These are phyloP conservation scores for Drosophila affinis DNA, from an alignment of 2,888 invertebrate species.

Conservation along the genomic window DNA sequence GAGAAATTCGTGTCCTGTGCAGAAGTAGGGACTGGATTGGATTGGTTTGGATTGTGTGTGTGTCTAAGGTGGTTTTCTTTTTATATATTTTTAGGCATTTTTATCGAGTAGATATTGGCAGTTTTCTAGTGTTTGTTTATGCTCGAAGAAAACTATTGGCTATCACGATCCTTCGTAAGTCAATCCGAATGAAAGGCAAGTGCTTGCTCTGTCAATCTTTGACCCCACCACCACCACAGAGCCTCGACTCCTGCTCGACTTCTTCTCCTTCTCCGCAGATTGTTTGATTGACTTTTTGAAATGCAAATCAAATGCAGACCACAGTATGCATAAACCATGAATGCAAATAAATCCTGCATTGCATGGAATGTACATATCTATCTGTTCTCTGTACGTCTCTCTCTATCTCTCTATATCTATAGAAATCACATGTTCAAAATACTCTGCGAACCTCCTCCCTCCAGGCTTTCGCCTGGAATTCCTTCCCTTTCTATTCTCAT, in stretches of 20 bases:
- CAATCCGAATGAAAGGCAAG: slow-evolving; percentile 22
- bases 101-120: slow-evolving; percentile 27
- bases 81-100: slow-evolving; percentile 11
- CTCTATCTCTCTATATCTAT: not conserved
- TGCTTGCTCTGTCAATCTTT: slow-evolving; percentile 20
- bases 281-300: slow-evolving; percentile 40
- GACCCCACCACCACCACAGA: not conserved
- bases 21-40: not conserved
- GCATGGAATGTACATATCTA: slow-evolving; percentile 23
- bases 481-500: slow-evolving; percentile 12
- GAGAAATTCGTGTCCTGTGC: slow-evolving; percentile 1
- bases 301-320: slow-evolving; percentile 43
- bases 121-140: slow-evolving; percentile 31
- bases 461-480: slow-evolving; percentile 3
- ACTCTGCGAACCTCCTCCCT: slow-evolving; percentile 9
- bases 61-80: slow-evolving; percentile 33
- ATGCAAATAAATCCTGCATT: slow-evolving; percentile 39
- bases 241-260: not conserved
- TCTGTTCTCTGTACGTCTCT: not conserved
- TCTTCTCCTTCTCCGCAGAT: not conserved
- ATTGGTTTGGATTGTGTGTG: not conserved
- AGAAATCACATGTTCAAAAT: slow-evolving; percentile 37
- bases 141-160: slow-evolving; percentile 17
- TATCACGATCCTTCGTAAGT: slow-evolving; percentile 36
- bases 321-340: slow-evolving; percentile 33